These are phyloP conservation scores for Leptodactylus fallax DNA, from an alignment of 2,797 vertebrate species.

Conservation along the genomic window DNA sequence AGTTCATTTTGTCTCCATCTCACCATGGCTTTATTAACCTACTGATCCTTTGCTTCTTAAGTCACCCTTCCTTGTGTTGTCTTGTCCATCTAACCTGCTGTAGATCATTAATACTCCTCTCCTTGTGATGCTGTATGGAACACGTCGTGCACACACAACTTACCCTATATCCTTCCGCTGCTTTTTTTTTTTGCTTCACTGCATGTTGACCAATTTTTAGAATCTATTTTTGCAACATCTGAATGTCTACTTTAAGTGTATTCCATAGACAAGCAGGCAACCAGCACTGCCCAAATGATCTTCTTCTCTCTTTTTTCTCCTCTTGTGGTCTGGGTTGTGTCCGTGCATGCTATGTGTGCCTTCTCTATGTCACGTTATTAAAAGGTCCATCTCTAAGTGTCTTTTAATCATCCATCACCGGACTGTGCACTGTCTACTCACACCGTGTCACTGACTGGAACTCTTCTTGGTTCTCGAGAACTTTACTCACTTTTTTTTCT, in stretches of 20 bases:
- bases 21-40: slow-evolving; percentile 13
- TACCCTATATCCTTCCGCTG: slow-evolving; percentile 43
- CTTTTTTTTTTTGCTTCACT: slow-evolving; percentile 61
- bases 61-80: slow-evolving; percentile 60
- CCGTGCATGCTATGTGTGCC: slow-evolving; percentile 70
- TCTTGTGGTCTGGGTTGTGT: slow-evolving; percentile 65
- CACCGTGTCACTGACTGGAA: slow-evolving; percentile 64
- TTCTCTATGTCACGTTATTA: slow-evolving; percentile 44
- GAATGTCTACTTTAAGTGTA: slow-evolving; percentile 85
- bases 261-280: slow-evolving; percentile 99
- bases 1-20: slow-evolving; percentile 26
- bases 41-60: background rate
- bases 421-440: slow-evolving; percentile 62
- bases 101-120: background rate
- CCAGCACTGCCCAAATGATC: slow-evolving; percentile 90
- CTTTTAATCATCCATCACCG: slow-evolving; percentile 75
- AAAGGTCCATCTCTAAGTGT: slow-evolving; percentile 37
- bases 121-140: slow-evolving; percentile 63
- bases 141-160: slow-evolving; percentile 57
- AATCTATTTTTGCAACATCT: slow-evolving; percentile 67
- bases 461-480: slow-evolving; percentile 32
- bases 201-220: slow-evolving; percentile 69
- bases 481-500: background rate
- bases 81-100: slow-evolving; percentile 63
- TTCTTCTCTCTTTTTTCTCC: slow-evolving; percentile 70